A percentile compares a stretch with the other conserved stretches of the same genome.
These are phyloP conservation scores for Stratiolaelaps scimitus DNA, from an alignment of 1,140 invertebrate genomes.

Conservation along the genomic window DNA sequence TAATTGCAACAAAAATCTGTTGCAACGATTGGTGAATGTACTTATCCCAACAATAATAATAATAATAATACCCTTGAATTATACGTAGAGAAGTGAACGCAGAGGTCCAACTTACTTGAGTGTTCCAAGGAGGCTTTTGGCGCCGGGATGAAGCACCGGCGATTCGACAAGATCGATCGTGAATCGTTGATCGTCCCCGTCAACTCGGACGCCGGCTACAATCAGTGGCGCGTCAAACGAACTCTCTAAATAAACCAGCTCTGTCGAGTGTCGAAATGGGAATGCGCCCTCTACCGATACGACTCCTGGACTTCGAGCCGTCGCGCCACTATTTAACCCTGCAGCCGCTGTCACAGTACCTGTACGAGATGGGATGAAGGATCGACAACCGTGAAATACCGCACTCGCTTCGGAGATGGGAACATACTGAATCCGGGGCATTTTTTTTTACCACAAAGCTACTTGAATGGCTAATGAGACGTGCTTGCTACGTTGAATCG, in stretches of 20 bases:
- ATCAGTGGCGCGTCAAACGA: constrained; percentile 12
- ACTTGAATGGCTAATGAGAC: too few species aligned
- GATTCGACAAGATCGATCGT: neutral
- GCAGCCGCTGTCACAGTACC: constrained; percentile 21
- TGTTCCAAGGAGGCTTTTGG: constrained; percentile 19
- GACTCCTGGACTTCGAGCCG: neutral
- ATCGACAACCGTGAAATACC: too few species aligned
- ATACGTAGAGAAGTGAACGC: too few species aligned
- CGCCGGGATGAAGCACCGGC: constrained; percentile 23
- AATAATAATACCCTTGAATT: too few species aligned
- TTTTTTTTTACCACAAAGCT: too few species aligned
- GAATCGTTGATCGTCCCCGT: constrained; percentile 6
- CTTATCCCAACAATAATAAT: too few species aligned
- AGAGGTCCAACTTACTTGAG: constrained; percentile 1
- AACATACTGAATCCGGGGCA: too few species aligned
- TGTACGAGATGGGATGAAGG: too few species aligned
- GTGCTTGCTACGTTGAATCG: too few species aligned
- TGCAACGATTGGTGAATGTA: too few species aligned
- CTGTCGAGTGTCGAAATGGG: constrained; percentile 10
- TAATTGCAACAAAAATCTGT: too few species aligned
- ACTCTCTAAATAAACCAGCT: constrained; percentile 11
- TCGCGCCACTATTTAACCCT: constrained; percentile 3
- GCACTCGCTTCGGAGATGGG: too few species aligned
- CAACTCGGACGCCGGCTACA: neutral
- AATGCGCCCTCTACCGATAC: constrained; percentile 20